A percentile compares a stretch with the other conserved stretches of the same genome.
Evolutionary conservation across 2,797 vertebrate genomes (phyloP).

Genomic region (Cyclura pinguis): DNA sequence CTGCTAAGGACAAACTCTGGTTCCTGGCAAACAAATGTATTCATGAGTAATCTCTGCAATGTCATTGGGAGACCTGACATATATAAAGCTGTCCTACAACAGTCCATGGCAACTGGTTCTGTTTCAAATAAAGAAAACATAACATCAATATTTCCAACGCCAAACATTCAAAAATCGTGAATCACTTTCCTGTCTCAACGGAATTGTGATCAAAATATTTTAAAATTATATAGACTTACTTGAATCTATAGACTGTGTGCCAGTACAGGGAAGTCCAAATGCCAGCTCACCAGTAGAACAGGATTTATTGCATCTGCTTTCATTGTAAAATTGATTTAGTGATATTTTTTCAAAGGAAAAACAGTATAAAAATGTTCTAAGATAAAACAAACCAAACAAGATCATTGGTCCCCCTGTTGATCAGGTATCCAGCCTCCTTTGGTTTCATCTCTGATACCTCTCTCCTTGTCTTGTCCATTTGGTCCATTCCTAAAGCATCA

Average conservation of each 20-base stretch:
- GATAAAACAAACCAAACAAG: not conserved
- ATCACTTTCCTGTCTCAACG: not conserved
- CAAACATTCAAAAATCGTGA: slow-evolving; percentile 23
- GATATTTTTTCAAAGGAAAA: too few species aligned
- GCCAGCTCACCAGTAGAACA: not conserved
- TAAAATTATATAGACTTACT: not conserved
- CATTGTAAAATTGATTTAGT: too few species aligned
- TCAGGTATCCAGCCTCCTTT: not conserved
- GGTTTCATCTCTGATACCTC: not conserved
- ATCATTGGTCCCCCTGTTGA: not conserved
- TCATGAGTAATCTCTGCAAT: slow-evolving; percentile 30
- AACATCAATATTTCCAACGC: slow-evolving; percentile 13
- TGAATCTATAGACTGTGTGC: not conserved
- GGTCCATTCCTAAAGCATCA: not conserved
- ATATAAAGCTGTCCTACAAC: slow-evolving; percentile 11
- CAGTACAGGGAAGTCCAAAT: not conserved
- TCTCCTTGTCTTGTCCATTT: not conserved
- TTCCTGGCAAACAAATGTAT: slow-evolving; percentile 1
- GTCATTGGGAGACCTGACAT: slow-evolving; percentile 19
- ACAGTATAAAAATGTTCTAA: too few species aligned
- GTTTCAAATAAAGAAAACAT: slow-evolving; percentile 36
- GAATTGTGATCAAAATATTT: not conserved
- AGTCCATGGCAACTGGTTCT: slow-evolving; percentile 22
- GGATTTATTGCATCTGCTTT: not conserved
- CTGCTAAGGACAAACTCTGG: slow-evolving; percentile 4